Base-by-base conservation (phyloP, 2,113 vertebrate species). In the Promerops cafer region DNA sequence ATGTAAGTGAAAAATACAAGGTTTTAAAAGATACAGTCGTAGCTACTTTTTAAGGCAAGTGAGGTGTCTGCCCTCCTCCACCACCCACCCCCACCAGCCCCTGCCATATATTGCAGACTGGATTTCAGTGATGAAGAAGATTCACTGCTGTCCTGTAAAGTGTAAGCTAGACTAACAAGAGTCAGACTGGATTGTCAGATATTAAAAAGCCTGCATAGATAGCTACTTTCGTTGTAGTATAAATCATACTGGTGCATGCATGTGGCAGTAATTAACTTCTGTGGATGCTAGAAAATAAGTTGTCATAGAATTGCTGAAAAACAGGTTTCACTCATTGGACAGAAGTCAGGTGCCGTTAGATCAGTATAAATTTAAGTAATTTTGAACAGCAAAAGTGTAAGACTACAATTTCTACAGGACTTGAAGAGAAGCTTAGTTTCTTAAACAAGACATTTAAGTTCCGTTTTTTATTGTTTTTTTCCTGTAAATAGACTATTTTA, bases 61-160 rank as follows among this genome's bases (percentile, higher is more conserved):
- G 37, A 75, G 31, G 31, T 53, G n/a, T 66, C 37, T 57, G 16
- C 9, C 17, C 21, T 31, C 8, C 12, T 20, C 11, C 7, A 63
- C 6, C 9, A 19, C 19, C 5, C 1, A 1, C 14, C 4, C 3
- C 4, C 20, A 13, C 8, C 3, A 1, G 2, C 3, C 13, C 11
- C 11, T 11, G 5, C 28, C 26, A 12, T n/a, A 15, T 74, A 13
- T n/a, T 1, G 2, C 72, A 69, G 57, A 10, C 33, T 85, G 37
- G 30, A 66, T 90, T 95, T 86, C 68, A 74, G 2, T 91, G 30
- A 47, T 66, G 28, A 12, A 30, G 28, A 79, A 44, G 60, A 87
- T 88, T 83, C 19, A 17, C n/a, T 89, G 89, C 44, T 18, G 8
- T 80, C 59, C 42, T 93, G 65, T 66, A 91, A 89, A 63, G 39